phyloP scores from a whole-genome alignment of 2,797 vertebrate species.

The Notoglanidium macrostoma region DNA sequence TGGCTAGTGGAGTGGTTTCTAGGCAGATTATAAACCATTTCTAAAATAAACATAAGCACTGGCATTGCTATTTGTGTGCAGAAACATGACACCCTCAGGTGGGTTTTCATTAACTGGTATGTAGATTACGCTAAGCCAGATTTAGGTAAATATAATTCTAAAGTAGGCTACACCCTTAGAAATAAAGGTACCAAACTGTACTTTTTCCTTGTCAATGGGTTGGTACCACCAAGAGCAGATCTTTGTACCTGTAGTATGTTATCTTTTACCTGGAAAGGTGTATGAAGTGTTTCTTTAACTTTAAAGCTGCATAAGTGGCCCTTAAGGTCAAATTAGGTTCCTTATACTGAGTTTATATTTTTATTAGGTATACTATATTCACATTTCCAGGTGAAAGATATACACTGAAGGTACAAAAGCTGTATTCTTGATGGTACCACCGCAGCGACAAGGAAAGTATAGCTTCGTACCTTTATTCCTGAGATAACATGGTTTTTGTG shows the following conservation, averaged over 20 bases:
- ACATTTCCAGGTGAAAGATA: neutral
- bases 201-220: neutral
- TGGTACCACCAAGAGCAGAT: neutral
- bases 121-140: neutral
- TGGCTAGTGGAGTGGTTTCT: constrained; percentile 38
- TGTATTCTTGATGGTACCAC: neutral
- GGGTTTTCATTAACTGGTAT: neutral
- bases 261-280: neutral
- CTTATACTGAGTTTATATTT: neutral
- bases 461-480: neutral
- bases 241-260: neutral
- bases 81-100: constrained; percentile 7
- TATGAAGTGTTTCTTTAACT: neutral
- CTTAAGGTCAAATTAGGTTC: neutral
- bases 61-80: constrained; percentile 36
- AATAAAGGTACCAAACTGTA: neutral
- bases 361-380: neutral
- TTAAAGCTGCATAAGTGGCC: too few species aligned
- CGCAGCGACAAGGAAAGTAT: neutral
- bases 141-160: neutral
- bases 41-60: constrained; percentile 38
- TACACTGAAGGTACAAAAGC: neutral
- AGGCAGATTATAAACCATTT: constrained; percentile 36
- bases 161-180: neutral
- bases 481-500: neutral